Conservation (phyloP, 2,113 vertebrate genomes). For the Hippotragus niger region DNA sequence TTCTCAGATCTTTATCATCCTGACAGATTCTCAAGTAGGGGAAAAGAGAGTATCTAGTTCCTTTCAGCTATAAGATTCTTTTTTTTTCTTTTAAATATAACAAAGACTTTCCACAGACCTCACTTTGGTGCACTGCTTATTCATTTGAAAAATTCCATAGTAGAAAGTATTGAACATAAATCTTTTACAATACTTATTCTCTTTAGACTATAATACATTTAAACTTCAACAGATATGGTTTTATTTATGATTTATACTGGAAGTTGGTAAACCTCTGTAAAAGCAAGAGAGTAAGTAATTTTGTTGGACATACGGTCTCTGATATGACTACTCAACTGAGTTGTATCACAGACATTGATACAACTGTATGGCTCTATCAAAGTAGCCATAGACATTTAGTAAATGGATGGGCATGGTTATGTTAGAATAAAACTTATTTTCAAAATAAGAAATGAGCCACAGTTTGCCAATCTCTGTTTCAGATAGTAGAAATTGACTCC, state of each 20-base stretch:
- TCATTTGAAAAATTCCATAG: background rate
- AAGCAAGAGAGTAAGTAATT: background rate
- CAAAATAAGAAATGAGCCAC: background rate
- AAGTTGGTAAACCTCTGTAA: background rate
- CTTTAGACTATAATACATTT: background rate
- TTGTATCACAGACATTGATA: background rate
- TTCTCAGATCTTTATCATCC: background rate
- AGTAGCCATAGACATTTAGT: background rate
- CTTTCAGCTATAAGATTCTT: background rate
- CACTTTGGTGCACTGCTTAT: background rate
- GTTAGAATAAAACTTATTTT: background rate
- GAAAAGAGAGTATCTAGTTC: background rate
- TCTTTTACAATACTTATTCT: background rate
- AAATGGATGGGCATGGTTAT: background rate
- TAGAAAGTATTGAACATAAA: background rate
- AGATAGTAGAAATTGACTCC: background rate
- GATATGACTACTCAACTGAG: background rate
- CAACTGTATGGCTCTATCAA: background rate
- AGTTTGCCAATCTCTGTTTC: background rate
- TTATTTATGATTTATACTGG: background rate
- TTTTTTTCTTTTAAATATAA: background rate
- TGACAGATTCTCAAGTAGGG: background rate
- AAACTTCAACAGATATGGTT: background rate
- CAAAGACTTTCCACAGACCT: background rate
- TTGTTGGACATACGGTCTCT: background rate